A percentile compares a stretch with the other conserved stretches of the same genome.
phyloP scores from a whole-genome alignment of 2,888 invertebrate species.

The Lasioglossum calceatum region DNA sequence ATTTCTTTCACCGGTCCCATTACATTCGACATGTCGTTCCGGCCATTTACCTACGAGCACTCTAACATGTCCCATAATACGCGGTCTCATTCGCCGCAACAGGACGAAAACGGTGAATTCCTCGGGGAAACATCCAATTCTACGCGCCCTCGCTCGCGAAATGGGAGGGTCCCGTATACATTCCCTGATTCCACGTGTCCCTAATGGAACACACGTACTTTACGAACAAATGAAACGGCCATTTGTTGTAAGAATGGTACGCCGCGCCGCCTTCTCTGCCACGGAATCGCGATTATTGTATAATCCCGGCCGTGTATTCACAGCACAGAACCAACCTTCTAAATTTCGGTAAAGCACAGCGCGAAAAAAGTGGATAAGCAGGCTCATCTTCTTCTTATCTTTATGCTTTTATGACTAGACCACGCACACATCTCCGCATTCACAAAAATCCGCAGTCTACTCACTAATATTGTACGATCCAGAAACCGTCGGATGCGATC shows the following conservation, averaged over 20 bases:
- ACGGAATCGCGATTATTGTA: constrained; percentile 8
- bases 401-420: background rate
- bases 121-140: constrained; percentile 42
- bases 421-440: too few species aligned
- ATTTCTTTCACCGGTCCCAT: background rate
- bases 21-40: constrained; percentile 19
- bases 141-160: constrained; percentile 21
- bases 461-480: too few species aligned
- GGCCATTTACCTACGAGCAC: constrained; percentile 19
- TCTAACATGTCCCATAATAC: constrained; percentile 16
- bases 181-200: constrained; percentile 37
- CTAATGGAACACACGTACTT: constrained; percentile 41
- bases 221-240: constrained; percentile 20
- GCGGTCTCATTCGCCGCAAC: constrained; percentile 21
- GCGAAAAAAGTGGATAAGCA: background rate
- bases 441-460: too few species aligned
- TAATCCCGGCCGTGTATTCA: background rate
- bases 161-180: constrained; percentile 26
- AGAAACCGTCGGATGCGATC: too few species aligned
- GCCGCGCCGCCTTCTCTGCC: background rate
- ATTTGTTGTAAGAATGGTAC: constrained; percentile 28
- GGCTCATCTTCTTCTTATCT: background rate
- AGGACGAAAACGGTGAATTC: constrained; percentile 30
- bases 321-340: background rate
- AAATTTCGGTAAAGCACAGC: background rate